These are phyloP conservation scores for Erithacus rubecula DNA, from an alignment of 2,797 vertebrate species.

Conservation along the genomic window DNA sequence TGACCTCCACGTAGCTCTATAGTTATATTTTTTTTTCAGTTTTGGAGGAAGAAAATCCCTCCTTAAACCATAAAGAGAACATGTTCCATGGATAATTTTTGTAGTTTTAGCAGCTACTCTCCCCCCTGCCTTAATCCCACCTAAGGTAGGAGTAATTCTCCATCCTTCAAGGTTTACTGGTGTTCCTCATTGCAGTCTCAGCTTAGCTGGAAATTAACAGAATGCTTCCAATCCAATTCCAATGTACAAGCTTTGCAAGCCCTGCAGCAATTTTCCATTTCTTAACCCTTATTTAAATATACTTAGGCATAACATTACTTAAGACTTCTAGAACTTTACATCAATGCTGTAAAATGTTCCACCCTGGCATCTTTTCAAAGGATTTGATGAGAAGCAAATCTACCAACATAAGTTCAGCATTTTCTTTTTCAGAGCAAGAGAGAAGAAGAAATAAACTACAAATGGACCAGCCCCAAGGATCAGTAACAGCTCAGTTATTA, in stretches of 20 bases:
- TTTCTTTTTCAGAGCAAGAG: neutral
- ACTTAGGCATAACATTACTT: neutral
- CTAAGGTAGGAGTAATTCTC: neutral
- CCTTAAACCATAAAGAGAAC: neutral
- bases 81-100: neutral
- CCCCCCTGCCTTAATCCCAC: neutral
- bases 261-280: constrained; percentile 10
- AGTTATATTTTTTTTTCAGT: neutral
- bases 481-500: neutral
- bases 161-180: neutral
- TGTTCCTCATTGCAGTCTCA: neutral
- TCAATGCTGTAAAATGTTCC: neutral
- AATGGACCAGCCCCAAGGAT: neutral
- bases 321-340: neutral
- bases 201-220: neutral
- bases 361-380: neutral
- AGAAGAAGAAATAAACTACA: neutral
- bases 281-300: neutral
- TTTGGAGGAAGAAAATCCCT: neutral
- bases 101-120: neutral
- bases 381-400: neutral
- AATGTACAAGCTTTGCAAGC: neutral
- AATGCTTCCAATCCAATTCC: neutral
- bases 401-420: neutral
- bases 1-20: neutral